Evolutionary conservation across 2,888 invertebrate species (phyloP).

Genomic region (Orthosia cruda): DNA sequence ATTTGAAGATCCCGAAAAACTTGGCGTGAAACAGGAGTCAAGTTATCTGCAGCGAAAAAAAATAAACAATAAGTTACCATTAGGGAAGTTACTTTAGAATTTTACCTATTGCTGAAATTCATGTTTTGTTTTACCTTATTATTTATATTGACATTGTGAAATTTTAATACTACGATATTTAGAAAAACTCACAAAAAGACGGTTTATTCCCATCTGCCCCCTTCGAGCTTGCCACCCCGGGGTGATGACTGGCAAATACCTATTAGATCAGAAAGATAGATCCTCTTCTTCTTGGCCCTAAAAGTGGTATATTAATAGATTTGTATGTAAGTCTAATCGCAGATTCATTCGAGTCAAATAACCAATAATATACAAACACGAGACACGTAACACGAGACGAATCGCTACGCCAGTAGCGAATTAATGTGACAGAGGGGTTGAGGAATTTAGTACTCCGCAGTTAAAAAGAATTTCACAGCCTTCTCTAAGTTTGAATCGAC

Average conservation of each 20-base stretch:
- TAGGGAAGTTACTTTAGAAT: slow-evolving; percentile 27
- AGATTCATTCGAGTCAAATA: neutral
- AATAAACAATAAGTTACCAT: slow-evolving; percentile 51
- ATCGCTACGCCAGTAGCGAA: too few species aligned
- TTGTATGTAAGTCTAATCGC: neutral
- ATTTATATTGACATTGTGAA: neutral
- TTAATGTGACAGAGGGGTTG: too few species aligned
- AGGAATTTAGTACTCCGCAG: too few species aligned
- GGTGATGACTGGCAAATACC: too few species aligned
- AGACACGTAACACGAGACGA: too few species aligned
- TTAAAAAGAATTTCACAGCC: too few species aligned
- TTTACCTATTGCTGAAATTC: slow-evolving; percentile 10
- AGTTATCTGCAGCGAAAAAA: slow-evolving; percentile 34
- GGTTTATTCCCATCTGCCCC: too few species aligned
- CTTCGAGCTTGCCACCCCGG: too few species aligned
- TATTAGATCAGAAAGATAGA: neutral
- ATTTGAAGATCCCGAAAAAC: slow-evolving; percentile 51
- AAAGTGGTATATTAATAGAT: neutral
- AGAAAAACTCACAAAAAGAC: neutral
- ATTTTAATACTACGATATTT: neutral
- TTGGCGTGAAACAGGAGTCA: slow-evolving; percentile 43
- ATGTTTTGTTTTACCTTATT: neutral
- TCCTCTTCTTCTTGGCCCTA: too few species aligned
- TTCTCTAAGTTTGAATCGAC: too few species aligned
- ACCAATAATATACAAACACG: too few species aligned